Percentiles rank a stretch among this genome's conserved stretches.
Evolutionary conservation across 2,113 vertebrate genomes (phyloP).

Genomic region (Siphamia tubifer): DNA sequence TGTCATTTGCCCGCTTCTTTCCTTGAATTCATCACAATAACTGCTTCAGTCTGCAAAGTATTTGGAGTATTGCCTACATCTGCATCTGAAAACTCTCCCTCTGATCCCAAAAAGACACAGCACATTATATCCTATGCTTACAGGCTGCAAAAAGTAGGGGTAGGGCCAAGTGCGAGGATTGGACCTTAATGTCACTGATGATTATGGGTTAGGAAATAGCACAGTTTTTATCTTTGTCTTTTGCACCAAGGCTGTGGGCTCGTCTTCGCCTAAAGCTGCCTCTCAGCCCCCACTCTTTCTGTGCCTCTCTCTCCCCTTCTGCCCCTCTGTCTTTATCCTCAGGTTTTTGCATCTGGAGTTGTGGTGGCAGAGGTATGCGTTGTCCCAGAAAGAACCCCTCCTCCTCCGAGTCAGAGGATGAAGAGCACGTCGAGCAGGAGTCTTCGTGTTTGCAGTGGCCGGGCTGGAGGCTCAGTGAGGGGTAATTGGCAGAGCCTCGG

Average conservation of each 20-base stretch:
- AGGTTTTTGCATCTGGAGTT: conserved; percentile 61
- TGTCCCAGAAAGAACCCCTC: conserved; percentile 91
- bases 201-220: conserved; percentile 77
- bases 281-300: conserved; percentile 54
- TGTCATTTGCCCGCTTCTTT: no score
- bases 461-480: conserved; percentile 65
- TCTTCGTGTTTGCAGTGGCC: conserved; percentile 73
- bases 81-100: no score
- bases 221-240: conserved; percentile 86
- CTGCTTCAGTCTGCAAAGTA: no score
- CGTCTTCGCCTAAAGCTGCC: conserved; percentile 67
- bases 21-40: no score
- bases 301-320: conserved; percentile 33
- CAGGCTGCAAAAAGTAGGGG: no score
- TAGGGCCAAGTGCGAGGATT: no score
- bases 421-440: conserved; percentile 85
- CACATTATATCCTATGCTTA: no score
- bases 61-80: no score
- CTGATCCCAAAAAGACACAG: no score
- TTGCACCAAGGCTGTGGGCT: conserved; percentile 69
- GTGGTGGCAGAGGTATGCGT: conserved; percentile 86
- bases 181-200: neutral
- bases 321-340: conserved; percentile 6
- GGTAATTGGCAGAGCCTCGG: neutral
- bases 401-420: conserved; percentile 88